These are phyloP conservation scores for Sialis fuliginosa DNA, from an alignment of 2,888 invertebrate genomes.

Conservation along the genomic window DNA sequence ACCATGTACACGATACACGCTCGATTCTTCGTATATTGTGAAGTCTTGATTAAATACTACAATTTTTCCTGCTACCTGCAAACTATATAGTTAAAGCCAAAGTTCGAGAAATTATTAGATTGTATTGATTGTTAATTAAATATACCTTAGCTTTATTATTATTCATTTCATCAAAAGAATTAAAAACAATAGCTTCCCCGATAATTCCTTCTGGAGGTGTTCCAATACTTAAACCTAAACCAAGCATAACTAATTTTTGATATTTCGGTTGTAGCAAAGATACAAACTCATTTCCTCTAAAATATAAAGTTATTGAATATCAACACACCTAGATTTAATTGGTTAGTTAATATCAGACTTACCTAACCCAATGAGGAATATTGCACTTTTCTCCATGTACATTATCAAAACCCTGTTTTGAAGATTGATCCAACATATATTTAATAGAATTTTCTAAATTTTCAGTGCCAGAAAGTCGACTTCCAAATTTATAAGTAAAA, in stretches of 20 bases:
- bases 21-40: constrained; percentile 45
- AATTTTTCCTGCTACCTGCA: constrained; percentile 47
- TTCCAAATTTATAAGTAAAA: constrained; percentile 32
- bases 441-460: constrained; percentile 36
- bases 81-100: constrained; percentile 5
- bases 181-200: constrained; percentile 53
- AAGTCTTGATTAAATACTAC: constrained; percentile 56
- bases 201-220: constrained; percentile 54
- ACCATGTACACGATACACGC: constrained; percentile 42
- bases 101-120: background rate
- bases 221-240: constrained; percentile 50
- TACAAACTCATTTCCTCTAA: constrained; percentile 48
- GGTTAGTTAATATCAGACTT: constrained; percentile 4
- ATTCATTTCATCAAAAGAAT: constrained; percentile 45
- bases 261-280: constrained; percentile 42
- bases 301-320: constrained; percentile 18
- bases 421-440: constrained; percentile 30
- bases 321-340: background rate
- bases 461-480: constrained; percentile 29
- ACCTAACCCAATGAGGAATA: constrained; percentile 41
- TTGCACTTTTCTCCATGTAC: constrained; percentile 51
- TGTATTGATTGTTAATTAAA: constrained; percentile 10
- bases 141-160: constrained; percentile 30
- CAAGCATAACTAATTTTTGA: constrained; percentile 44
- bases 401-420: constrained; percentile 33